Percentiles rank a stretch among this genome's conserved stretches.
phyloP scores from a whole-genome alignment of 2,113 vertebrate genomes.

The Sylvilagus bachmani region DNA sequence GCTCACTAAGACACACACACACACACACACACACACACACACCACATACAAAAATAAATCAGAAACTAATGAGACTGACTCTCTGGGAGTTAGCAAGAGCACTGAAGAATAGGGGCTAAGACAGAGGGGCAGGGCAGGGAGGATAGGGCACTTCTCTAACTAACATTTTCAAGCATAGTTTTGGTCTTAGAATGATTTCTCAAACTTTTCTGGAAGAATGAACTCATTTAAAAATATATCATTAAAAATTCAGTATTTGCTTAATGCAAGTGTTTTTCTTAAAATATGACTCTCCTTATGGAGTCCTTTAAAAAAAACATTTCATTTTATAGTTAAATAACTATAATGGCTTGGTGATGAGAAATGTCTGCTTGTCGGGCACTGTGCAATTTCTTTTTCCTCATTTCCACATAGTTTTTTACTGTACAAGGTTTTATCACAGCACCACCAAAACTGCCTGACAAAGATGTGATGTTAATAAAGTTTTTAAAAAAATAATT shows the following conservation, averaged over 20 bases:
- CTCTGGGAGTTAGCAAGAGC: neutral
- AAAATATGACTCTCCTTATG: neutral
- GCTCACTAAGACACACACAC: neutral
- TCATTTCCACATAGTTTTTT: neutral
- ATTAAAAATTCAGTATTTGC: neutral
- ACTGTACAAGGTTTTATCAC: neutral
- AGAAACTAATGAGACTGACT: neutral
- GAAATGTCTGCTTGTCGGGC: neutral
- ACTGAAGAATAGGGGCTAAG: no score
- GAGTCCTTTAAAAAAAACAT: neutral
- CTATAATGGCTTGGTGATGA: neutral
- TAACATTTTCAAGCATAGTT: neutral
- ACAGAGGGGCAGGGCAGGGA: neutral
- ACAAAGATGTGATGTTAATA: neutral
- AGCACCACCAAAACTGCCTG: neutral
- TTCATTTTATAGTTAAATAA: constrained; percentile 35
- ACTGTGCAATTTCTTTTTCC: neutral
- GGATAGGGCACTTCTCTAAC: neutral
- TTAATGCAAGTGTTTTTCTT: neutral
- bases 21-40: no score
- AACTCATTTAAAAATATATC: neutral
- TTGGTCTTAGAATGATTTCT: neutral
- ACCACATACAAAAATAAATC: neutral
- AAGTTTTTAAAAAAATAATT: neutral
- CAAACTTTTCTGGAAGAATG: neutral